Base-by-base conservation (phyloP, 2,888 invertebrate genomes). In the Conistra vaccinii region DNA sequence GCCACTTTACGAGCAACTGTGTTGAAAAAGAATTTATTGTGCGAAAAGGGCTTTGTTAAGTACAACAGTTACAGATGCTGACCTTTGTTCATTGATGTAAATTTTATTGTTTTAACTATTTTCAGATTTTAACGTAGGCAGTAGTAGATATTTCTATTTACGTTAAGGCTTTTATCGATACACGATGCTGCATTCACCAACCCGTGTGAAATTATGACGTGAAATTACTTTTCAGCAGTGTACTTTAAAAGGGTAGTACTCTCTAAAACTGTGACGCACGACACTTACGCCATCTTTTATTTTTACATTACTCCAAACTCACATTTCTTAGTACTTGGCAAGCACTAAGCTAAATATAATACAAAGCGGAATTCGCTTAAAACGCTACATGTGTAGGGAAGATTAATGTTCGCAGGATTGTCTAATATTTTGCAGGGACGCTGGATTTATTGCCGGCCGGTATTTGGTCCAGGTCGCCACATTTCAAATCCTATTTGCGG, bases 331-430 rank as follows among this genome's bases (percentile, higher is more conserved):
- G 82, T 67, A 83, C 83, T 83, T 82, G 62, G 77, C 66, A 82
- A 82, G 53, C 45, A 48, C 45, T 78, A 53, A 83, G 62, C 77
- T 77, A 86, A 86, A 84, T 84, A 81, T 86, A 87, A 83, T 85
- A 32, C 76, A 51, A 51, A 62, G 53, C 29, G 81, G 75, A 81
- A 86, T 84, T 67, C 81, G 69, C 84, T 84, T 87, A 77, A 81
- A 84, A 66, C 71, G 73, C 70, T 80, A 76, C 69, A 82, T 84
- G 87, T 82, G 81, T 79, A 81, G 32, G 32, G 68, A 85, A 89
- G 89, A 90, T 90, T 87, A 87, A 90, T 90, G 89, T 85, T 77
- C 51, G 69, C 78, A 80, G 81, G 66, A 88, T 90, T 90, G 89
- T 90, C 90, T 90, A 89, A 90, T 90, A 90, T 86, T 86, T 86